Base-by-base conservation (phyloP, 1,140 invertebrate species). In the Ganaspis sp. region DNA sequence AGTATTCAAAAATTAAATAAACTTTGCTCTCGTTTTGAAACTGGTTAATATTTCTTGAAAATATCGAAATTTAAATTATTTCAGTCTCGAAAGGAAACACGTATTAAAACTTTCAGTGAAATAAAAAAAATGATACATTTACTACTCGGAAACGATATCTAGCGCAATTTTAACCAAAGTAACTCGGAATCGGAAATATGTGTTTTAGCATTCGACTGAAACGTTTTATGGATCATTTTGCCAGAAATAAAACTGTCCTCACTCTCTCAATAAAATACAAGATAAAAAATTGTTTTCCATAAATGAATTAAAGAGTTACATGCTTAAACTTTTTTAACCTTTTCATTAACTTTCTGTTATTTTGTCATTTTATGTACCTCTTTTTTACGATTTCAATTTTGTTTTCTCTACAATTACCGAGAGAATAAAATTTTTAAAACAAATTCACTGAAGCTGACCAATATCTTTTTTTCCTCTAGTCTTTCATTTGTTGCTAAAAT, bases 121-220 rank as follows among this genome's bases (percentile, higher is more conserved):
- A 45, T 4, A 49, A 49, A 49, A 49, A 49, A 49, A 49, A 49
- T 49, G n/a, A 49, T 49, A n/a, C 45, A 49, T 17, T 49, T 49
- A 17, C 45, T n/a, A 17, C n/a, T 17, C n/a, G 45, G 45, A 49
- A 49, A 15, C n/a, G n/a, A 45, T n/a, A 45, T 15, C 12, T 17
- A 17, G n/a, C 5, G 15, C 15, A 49, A 49, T 49, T 49, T 49
- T 17, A 49, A 49, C 0, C 45, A 45, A 49, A 49, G n/a, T 49
- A 49, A 49, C 45, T 49, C n/a, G 12, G 17, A 49, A 49, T 49
- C 45, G 45, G 45, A 49, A 49, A 49, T 49, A 49, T 49, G 45
- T 49, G 17, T 49, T 49, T 49, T 49, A 49, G 17, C 45, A 49
- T 49, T n/a, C 45, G n/a, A 17, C n/a, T 17, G n/a, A 49, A 4